Evolutionary conservation across 2,888 invertebrate species (phyloP), one percentile per base, ranked within the genome.

Genomic region (Scaptomyza polygonia): DNA sequence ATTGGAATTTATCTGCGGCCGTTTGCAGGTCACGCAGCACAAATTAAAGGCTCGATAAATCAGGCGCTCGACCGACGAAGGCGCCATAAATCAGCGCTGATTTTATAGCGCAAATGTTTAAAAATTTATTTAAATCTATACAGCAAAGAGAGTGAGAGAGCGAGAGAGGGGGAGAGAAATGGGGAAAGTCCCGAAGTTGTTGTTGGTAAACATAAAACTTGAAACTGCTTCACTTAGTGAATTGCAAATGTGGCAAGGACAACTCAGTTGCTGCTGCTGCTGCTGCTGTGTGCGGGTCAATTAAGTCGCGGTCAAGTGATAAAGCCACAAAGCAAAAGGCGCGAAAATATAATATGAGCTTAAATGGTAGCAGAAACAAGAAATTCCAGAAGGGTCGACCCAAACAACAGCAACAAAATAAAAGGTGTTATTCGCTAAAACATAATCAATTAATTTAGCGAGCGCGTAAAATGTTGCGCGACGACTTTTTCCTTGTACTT

Each of bases 371-470:
- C 12, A 30, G 6, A 29, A 44, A 53, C 44, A 44, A 27, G 29
- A 27, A 25, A 32, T 21, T n/a, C 30, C 8, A 30, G 9, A n/a
- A 27, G 25, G 32, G 12, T 12, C 30, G 0, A 18, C 14, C 34
- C 32, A 14, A n/a, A 34, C 5, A 34, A 5, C 5, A n/a, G 0
- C 3, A 34, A 5, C 34, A 34, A 34, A 32, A 16, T 9, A 48
- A 63, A 77, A 72, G 73, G 74, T 74, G 72, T 77, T 77, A 58
- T 63, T 57, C 36, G 34, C 40, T 21, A 36, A 57, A 69, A 68
- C 74, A 75, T 75, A 75, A 75, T 75, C 75, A 75, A 75, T 75
- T 75, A 73, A 75, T 75, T 75, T 72, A 68, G 52, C 59, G 63
- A 76, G 77, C 62, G 77, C 54, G 72, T 62, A 62, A 63, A 77